A percentile compares a stretch with the other conserved stretches of the same genome.
These are phyloP conservation scores for Sakesphorus luctuosus DNA, from an alignment of 2,113 vertebrate species.

Conservation along the genomic window DNA sequence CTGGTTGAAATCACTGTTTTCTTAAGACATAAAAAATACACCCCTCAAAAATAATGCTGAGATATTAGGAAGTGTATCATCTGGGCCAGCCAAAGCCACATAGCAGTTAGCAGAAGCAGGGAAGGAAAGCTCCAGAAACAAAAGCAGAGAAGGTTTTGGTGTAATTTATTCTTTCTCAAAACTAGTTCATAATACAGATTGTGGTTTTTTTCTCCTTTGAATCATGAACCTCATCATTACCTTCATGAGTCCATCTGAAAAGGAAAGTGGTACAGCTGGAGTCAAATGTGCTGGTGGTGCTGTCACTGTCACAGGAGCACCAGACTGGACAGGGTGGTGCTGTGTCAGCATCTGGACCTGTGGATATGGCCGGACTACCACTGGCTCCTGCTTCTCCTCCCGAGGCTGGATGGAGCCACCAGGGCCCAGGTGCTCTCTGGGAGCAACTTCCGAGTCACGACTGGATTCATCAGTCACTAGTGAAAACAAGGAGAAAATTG, in stretches of 20 bases:
- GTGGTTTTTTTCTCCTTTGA: background rate
- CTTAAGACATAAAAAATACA: accelerated
- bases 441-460: slow-evolving; percentile 84
- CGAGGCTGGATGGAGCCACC: slow-evolving; percentile 80
- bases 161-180: background rate
- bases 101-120: background rate
- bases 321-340: slow-evolving; percentile 86
- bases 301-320: slow-evolving; percentile 85
- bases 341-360: slow-evolving; percentile 87
- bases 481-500: background rate
- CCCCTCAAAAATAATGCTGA: background rate
- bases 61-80: accelerated
- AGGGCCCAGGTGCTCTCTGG: slow-evolving; percentile 82
- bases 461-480: slow-evolving; percentile 79
- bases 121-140: background rate
- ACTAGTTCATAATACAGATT: accelerated
- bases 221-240: slow-evolving; percentile 63
- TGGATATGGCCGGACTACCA: slow-evolving; percentile 94
- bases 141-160: background rate
- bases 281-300: slow-evolving; percentile 87
- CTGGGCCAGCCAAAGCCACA: background rate
- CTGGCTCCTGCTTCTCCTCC: slow-evolving; percentile 96
- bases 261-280: slow-evolving; percentile 86
- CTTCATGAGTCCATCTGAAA: slow-evolving; percentile 94
- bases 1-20: background rate